phyloP scores from a whole-genome alignment of 1,140 invertebrate genomes.

The Drosophila obscura region DNA sequence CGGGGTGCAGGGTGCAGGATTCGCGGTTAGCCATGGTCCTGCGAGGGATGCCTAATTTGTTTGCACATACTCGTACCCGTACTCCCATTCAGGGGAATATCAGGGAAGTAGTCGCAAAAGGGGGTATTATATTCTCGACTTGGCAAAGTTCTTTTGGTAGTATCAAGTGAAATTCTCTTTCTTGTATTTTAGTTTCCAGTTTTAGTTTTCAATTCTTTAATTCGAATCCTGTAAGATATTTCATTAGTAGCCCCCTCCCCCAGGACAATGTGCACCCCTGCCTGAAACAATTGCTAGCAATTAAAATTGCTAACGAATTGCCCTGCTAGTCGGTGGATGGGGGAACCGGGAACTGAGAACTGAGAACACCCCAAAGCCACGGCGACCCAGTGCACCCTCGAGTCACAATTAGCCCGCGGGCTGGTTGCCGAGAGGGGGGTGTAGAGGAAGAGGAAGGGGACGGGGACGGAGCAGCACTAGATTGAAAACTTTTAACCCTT shows the following conservation, averaged over 20 bases:
- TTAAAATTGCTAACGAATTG: conserved; percentile 64
- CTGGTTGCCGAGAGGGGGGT: neutral
- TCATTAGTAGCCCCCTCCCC: no score
- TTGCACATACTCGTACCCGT: conserved; percentile 16
- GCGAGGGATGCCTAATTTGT: conserved; percentile 72
- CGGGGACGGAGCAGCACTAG: conserved; percentile 2
- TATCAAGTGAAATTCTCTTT: neutral
- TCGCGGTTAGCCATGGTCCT: conserved; percentile 59
- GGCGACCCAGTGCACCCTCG: conserved; percentile 56
- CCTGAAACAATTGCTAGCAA: conserved; percentile 38
- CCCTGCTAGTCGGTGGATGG: conserved; percentile 12
- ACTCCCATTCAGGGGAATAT: no score
- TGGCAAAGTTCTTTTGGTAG: neutral
- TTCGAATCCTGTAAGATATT: no score
- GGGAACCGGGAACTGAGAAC: neutral
- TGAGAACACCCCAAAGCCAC: conserved; percentile 25
- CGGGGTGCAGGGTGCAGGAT: conserved; percentile 40
- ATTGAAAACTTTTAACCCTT: conserved; percentile 67
- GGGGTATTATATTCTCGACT: neutral
- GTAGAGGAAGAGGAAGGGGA: neutral
- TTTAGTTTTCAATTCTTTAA: no score
- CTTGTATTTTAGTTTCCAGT: neutral
- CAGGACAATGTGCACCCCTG: conserved; percentile 3
- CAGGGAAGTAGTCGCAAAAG: conserved; percentile 19
- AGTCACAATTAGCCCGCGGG: conserved; percentile 59